Evolutionary conservation across 2,797 vertebrate species (phyloP).

Genomic region (Pyrocephalus nanus): DNA sequence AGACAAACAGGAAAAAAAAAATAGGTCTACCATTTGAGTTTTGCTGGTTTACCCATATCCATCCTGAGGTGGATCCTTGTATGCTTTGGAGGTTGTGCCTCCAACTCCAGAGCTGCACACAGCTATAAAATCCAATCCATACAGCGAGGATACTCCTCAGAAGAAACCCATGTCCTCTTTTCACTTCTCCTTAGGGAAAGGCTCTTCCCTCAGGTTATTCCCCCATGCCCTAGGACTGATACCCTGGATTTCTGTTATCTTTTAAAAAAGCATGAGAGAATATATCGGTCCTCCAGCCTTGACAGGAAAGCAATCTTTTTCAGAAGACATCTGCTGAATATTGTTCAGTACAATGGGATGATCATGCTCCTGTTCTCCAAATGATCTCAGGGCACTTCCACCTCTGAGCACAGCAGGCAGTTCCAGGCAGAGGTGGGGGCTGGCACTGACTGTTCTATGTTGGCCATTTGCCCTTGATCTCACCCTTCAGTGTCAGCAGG

Average conservation of each 20-base stretch:
- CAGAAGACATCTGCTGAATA: neutral
- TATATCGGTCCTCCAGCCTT: neutral
- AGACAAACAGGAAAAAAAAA: neutral
- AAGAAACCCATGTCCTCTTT: neutral
- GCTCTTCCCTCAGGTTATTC: neutral
- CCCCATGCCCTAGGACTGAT: neutral
- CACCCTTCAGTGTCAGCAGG: neutral
- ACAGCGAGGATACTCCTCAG: neutral
- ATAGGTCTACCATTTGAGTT: neutral
- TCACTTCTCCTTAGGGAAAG: neutral
- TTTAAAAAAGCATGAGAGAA: neutral
- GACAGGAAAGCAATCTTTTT: neutral
- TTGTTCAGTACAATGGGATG: neutral
- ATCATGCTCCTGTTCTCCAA: neutral
- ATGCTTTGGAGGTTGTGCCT: accelerated
- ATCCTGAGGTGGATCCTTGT: neutral
- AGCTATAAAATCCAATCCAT: neutral
- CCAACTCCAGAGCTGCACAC: neutral
- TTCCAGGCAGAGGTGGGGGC: accelerated
- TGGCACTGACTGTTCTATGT: accelerated
- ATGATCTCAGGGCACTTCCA: neutral
- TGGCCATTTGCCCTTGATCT: neutral
- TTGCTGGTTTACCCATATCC: neutral
- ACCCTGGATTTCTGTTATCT: neutral
- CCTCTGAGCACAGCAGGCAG: accelerated